Conservation (phyloP, 2,113 vertebrate genomes). For the Pontoporia blainvillei region DNA sequence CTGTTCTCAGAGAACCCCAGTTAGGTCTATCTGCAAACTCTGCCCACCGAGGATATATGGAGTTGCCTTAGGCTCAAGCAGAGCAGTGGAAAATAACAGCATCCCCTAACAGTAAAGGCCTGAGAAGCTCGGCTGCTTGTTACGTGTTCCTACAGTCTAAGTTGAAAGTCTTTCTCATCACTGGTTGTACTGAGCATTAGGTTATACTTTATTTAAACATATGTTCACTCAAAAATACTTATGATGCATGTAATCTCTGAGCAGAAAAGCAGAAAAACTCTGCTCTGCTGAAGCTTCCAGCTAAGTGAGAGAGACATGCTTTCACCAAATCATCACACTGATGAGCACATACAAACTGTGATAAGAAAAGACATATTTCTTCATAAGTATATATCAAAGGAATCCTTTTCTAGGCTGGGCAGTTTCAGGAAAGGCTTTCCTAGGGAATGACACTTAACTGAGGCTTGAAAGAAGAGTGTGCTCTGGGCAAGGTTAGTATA, state of each 20-base stretch:
- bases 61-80: neutral
- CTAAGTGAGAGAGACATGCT: neutral
- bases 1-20: neutral
- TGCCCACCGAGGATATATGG: neutral
- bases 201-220: neutral
- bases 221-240: neutral
- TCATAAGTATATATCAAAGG: neutral
- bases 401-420: neutral
- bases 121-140: neutral
- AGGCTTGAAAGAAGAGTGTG: neutral
- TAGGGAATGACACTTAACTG: neutral
- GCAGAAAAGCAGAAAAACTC: neutral
- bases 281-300: neutral
- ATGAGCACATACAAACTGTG: neutral
- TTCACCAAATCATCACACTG: neutral
- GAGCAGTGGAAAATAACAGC: neutral
- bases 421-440: neutral
- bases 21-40: neutral
- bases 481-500: neutral
- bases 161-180: neutral
- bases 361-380: neutral
- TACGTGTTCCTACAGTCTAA: neutral
- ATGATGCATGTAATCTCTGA: neutral
- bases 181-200: neutral
- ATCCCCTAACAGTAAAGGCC: neutral